phyloP scores from a whole-genome alignment of 1,140 invertebrate species.

The Drosophila ironensis region DNA sequence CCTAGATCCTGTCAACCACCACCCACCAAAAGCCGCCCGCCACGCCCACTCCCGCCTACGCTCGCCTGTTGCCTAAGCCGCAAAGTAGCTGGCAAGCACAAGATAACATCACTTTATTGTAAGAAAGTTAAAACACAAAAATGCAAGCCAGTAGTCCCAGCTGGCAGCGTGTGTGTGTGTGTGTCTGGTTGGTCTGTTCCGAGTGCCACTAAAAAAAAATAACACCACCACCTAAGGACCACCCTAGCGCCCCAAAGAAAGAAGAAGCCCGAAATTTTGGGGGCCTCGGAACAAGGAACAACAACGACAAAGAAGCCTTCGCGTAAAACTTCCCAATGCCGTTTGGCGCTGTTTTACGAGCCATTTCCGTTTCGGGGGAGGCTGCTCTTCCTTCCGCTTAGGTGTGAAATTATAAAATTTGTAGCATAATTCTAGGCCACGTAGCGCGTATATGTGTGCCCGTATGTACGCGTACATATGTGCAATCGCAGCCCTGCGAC shows the following conservation, averaged over 20 bases:
- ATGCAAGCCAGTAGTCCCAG: slow-evolving; percentile 62
- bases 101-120: slow-evolving; percentile 81
- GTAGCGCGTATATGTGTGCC: slow-evolving; percentile 51
- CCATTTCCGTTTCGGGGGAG: slow-evolving; percentile 64
- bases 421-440: slow-evolving; percentile 60
- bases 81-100: slow-evolving; percentile 71
- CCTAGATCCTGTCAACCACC: slow-evolving; percentile 73
- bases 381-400: slow-evolving; percentile 28
- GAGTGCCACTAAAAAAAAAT: slow-evolving; percentile 44
- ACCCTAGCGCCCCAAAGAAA: slow-evolving; percentile 7
- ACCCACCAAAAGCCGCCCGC: slow-evolving; percentile 14
- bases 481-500: slow-evolving; percentile 4
- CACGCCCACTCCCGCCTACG: not conserved
- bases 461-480: not conserved
- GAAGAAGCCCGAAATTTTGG: not conserved
- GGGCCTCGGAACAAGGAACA: slow-evolving; percentile 11
- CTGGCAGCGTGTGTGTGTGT: slow-evolving; percentile 13
- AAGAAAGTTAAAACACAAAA: slow-evolving; percentile 80
- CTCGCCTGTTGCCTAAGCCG: slow-evolving; percentile 75
- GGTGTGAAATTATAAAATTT: slow-evolving; percentile 75
- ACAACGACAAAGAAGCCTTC: slow-evolving; percentile 2
- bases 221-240: no score
- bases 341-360: slow-evolving; percentile 62
- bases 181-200: slow-evolving; percentile 2
- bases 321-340: slow-evolving; percentile 53